Evolutionary conservation across 2,113 vertebrate species (phyloP).

Genomic region (Cryptomyrus ogoouensis): DNA sequence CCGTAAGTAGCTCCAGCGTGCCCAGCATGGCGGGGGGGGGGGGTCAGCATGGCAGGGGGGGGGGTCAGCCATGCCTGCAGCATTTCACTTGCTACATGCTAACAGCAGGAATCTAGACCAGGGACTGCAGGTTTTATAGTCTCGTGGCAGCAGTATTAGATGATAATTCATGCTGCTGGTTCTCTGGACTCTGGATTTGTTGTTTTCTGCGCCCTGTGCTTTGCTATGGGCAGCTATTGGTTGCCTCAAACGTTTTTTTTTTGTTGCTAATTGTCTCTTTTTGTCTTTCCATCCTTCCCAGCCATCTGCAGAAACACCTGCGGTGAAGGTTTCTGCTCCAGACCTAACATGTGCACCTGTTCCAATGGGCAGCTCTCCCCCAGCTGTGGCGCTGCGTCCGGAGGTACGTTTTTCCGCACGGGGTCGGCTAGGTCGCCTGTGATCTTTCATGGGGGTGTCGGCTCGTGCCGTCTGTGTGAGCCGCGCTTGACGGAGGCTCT

Average conservation of each 20-base stretch:
- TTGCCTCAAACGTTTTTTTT: background rate
- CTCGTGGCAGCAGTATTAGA: background rate
- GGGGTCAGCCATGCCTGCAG: background rate
- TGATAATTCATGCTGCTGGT: background rate
- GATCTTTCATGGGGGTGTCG: background rate
- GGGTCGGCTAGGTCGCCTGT: background rate
- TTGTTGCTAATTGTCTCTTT: background rate
- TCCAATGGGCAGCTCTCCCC: slow-evolving; percentile 81
- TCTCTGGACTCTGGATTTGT: background rate
- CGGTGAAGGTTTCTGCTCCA: slow-evolving; percentile 84
- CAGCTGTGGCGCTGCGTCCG: slow-evolving; percentile 69
- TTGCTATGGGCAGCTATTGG: background rate
- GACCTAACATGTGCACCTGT: slow-evolving; percentile 90
- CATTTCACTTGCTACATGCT: background rate
- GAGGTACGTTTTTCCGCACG: slow-evolving; percentile 56
- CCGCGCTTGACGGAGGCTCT: background rate
- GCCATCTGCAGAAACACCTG: slow-evolving; percentile 89
- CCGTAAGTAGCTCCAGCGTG: slow-evolving; percentile 72
- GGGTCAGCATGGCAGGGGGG: background rate
- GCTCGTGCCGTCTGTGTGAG: background rate
- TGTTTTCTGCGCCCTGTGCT: background rate
- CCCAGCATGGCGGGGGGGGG: background rate
- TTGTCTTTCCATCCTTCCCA: slow-evolving; percentile 37
- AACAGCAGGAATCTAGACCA: background rate
- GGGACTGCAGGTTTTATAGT: background rate